Conservation (phyloP, 2,888 invertebrate species). For the Diplolepis rosae region DNA sequence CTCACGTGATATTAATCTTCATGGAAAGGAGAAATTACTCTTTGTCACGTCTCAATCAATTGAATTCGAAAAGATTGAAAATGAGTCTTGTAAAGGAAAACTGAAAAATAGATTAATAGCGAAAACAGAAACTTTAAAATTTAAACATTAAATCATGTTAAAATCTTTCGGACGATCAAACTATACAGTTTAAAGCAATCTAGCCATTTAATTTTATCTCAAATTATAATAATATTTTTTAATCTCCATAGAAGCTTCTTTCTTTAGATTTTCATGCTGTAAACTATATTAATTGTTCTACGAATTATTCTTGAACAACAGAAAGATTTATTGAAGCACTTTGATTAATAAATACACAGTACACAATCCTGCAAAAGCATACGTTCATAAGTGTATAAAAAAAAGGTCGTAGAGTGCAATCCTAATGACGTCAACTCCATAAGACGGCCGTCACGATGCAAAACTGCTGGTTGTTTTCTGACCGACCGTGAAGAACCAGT, state of each 20-base stretch:
- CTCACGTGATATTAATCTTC: background rate
- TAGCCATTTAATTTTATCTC: too few species aligned
- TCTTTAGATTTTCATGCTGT: too few species aligned
- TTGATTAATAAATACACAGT: background rate
- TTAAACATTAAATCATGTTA: background rate
- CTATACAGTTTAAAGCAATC: too few species aligned
- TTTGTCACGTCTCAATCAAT: background rate
- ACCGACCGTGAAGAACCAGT: slow-evolving; percentile 14
- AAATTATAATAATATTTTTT: too few species aligned
- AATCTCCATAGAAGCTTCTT: too few species aligned
- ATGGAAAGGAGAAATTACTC: background rate
- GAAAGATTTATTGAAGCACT: background rate
- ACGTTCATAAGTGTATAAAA: background rate
- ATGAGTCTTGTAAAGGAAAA: background rate
- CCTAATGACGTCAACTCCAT: background rate
- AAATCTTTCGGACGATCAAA: too few species aligned
- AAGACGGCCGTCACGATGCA: background rate
- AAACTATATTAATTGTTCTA: too few species aligned
- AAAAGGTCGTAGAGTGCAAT: slow-evolving; percentile 4
- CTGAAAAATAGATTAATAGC: background rate
- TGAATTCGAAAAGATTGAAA: background rate
- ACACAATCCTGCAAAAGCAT: background rate
- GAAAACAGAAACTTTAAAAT: background rate
- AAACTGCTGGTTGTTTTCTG: background rate
- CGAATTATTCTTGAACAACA: too few species aligned